A percentile compares a stretch with the other conserved stretches of the same genome.
Conservation (phyloP, 2,797 vertebrate species). For the Scomberomorus guttatus region DNA sequence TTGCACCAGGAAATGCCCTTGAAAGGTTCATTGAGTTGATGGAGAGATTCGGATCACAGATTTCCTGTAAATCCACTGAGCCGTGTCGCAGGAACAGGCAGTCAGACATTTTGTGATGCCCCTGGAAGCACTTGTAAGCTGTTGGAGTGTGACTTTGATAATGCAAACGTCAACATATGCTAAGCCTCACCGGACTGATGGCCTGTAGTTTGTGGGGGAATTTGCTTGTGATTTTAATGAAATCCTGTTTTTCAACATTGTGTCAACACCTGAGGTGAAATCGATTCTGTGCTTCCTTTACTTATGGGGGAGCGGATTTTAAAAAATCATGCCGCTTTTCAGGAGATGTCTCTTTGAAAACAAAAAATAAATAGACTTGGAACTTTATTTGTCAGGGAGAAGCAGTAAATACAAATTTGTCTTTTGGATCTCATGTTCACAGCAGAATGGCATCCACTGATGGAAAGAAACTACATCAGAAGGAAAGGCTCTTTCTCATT, state of each 20-base stretch:
- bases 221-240: constrained; percentile 59
- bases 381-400: constrained; percentile 27
- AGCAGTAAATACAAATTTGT: constrained; percentile 35
- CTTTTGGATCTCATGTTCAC: constrained; percentile 20
- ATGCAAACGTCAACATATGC: constrained; percentile 66
- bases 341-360: constrained; percentile 19
- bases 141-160: constrained; percentile 66
- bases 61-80: constrained; percentile 69
- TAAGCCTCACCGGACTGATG: constrained; percentile 52
- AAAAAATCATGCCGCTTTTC: constrained; percentile 17
- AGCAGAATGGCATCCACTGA: not conserved
- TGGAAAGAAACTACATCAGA: constrained; percentile 32
- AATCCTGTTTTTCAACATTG: constrained; percentile 46
- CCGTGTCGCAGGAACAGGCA: constrained; percentile 60
- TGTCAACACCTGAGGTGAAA: constrained; percentile 56
- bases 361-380: constrained; percentile 36
- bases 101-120: constrained; percentile 62
- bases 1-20: constrained; percentile 55
- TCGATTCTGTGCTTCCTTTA: constrained; percentile 23
- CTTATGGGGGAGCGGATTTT: constrained; percentile 28
- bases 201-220: constrained; percentile 43
- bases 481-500: constrained; percentile 26
- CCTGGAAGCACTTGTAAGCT: constrained; percentile 52
- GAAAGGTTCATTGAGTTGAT: constrained; percentile 63
- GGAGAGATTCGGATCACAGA: constrained; percentile 64